A percentile compares a stretch with the other conserved stretches of the same genome.
Conservation (phyloP, 1,140 invertebrate genomes). For the Euwallacea fornicatus region DNA sequence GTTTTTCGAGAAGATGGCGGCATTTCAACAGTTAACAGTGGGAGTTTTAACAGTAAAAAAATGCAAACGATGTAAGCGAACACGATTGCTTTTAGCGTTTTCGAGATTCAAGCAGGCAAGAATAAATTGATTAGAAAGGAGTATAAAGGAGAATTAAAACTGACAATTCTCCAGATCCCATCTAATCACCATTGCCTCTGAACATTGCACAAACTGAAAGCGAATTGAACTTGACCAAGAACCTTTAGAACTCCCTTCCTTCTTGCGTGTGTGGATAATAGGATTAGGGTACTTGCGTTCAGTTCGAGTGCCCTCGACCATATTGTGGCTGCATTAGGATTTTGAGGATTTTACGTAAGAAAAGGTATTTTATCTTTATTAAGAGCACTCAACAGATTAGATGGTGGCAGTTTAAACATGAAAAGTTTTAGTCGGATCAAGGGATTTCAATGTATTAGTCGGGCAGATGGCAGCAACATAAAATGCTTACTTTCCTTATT, state of each 20-base stretch:
- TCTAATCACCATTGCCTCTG: background rate
- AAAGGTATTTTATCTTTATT: constrained; percentile 16
- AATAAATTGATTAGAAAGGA: background rate
- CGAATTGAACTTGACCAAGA: constrained; percentile 4
- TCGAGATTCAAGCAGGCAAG: constrained; percentile 20
- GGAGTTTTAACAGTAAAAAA: constrained; percentile 29
- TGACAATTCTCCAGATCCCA: background rate
- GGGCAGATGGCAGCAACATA: background rate
- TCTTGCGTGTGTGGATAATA: constrained; percentile 10
- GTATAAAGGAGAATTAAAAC: too few relatives aligned
- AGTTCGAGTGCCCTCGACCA: constrained; percentile 6
- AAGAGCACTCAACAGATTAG: constrained; percentile 18
- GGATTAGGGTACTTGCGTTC: background rate
- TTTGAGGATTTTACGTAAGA: constrained; percentile 16
- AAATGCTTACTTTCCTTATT: too few relatives aligned
- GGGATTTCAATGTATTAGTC: background rate
- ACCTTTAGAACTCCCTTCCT: background rate
- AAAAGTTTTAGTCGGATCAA: constrained; percentile 7
- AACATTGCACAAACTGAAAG: background rate
- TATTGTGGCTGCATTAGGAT: constrained; percentile 13
- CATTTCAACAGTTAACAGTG: constrained; percentile 18
- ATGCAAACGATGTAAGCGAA: constrained; percentile 24
- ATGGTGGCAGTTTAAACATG: constrained; percentile 19
- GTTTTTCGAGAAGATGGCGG: constrained; percentile 15
- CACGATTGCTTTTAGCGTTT: background rate